Base-by-base conservation (phyloP, 2,113 vertebrate species). In the Notarius quadriscutis region DNA sequence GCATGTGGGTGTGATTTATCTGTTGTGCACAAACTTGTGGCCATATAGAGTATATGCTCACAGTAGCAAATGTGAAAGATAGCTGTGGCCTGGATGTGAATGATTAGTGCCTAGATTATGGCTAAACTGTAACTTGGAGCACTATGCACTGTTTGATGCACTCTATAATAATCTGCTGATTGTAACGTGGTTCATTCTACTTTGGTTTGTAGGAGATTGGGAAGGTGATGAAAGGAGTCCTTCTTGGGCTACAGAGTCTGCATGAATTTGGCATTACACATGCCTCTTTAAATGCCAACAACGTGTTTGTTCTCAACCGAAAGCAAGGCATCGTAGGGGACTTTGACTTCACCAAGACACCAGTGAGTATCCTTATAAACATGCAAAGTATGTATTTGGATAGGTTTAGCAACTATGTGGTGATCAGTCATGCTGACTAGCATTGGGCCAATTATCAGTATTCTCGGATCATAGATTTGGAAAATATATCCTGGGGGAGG, bases 181-280 rank as follows among this genome's bases (percentile, higher is more conserved):
- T 27, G 25, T 5, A 30, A 5, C 53, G 10, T 74, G 41, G 15
- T 71, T 62, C 5, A 34, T n/a, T 57, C 4, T 25, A 5, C 51
- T 83, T 17, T 75, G 57, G 53, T 30, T 27, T 27, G 4, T 89
- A 97, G 96, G 96, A 97, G 89, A 84, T 92, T 30, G 86, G 93
- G 85, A 93, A 92, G 89, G 96, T 96, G 87, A 96, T 96, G 96
- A 95, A 91, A 91, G 96, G 95, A 72, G 95, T 96, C 80, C 95
- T 94, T 22, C 87, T 84, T 60, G 96, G 96, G 2, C 92, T 97
- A 14, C 92, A 93, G 18, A 92, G 91, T 0, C 91, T 97, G 87
- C 96, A 97, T 63, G 90, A 88, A 69, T 94, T 93, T 53, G 74
- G 89, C 72, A 94, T 96, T 81, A 91, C 95, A 77, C 95, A 97